Conservation (phyloP, 2,888 invertebrate species). For the Eupithecia dodoneata region DNA sequence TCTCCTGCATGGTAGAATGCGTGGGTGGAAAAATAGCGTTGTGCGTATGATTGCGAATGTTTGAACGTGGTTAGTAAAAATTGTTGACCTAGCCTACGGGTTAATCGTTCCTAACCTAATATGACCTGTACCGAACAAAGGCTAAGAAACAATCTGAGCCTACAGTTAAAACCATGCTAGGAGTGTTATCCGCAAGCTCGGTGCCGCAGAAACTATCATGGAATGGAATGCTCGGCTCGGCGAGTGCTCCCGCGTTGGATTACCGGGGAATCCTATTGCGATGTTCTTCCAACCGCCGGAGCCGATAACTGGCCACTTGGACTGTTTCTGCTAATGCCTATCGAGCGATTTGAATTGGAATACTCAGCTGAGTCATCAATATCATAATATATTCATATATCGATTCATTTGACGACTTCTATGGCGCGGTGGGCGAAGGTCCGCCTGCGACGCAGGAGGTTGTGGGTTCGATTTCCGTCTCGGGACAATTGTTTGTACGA, state of each 20-base stretch:
- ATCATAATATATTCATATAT: neutral
- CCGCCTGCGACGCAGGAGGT: too few species aligned
- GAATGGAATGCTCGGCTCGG: conserved; percentile 1
- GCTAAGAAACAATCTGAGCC: neutral
- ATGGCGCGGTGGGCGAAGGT: too few species aligned
- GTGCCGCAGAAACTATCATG: neutral
- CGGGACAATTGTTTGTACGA: too few species aligned
- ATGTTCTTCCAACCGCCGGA: neutral
- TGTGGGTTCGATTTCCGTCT: too few species aligned
- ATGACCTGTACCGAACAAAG: neutral
- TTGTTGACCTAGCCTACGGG: too few species aligned
- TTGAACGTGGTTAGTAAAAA: too few species aligned
- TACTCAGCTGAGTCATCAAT: neutral
- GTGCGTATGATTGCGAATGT: too few species aligned
- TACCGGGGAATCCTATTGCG: conserved; percentile 2
- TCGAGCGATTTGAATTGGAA: neutral
- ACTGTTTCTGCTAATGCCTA: neutral
- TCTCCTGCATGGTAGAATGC: too few species aligned
- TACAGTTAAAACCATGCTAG: neutral
- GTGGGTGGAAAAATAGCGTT: too few species aligned
- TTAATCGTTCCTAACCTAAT: neutral
- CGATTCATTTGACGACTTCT: too few species aligned
- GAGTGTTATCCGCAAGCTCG: conserved; percentile 2
- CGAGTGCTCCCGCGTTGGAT: neutral
- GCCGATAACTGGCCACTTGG: neutral